Evolutionary conservation across 2,888 invertebrate genomes (phyloP).

Genomic region (Chaetogeoica ovagalla): DNA sequence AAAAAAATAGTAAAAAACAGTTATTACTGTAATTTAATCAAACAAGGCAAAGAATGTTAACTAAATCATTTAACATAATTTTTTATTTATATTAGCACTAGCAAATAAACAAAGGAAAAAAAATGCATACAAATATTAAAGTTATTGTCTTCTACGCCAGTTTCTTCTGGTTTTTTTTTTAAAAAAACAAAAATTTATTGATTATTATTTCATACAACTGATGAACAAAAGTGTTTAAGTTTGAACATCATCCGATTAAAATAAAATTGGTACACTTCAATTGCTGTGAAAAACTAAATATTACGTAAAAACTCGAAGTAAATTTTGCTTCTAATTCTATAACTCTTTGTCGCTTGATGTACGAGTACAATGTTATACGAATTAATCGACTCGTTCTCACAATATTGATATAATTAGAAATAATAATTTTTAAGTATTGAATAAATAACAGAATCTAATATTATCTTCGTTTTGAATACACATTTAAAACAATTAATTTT

Average conservation of each 20-base stretch:
- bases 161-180: background rate
- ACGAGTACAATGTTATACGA: background rate
- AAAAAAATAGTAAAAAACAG: constrained; percentile 18
- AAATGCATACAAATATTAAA: background rate
- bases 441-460: background rate
- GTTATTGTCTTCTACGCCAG: background rate
- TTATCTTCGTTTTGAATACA: background rate
- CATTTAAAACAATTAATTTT: background rate
- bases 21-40: constrained; percentile 38
- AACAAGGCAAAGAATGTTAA: constrained; percentile 8
- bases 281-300: background rate
- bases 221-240: background rate
- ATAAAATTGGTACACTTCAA: background rate
- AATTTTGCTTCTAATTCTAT: no score
- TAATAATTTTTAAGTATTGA: background rate
- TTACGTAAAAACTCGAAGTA: no score
- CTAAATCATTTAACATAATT: constrained; percentile 13
- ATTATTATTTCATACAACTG: background rate
- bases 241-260: background rate
- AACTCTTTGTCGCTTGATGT: no score
- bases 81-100: background rate
- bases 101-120: background rate
- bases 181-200: background rate
- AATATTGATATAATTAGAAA: no score
- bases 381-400: background rate